A percentile compares a stretch with the other conserved stretches of the same genome.
Evolutionary conservation across 2,888 invertebrate genomes (phyloP).

Genomic region (Vanessa cardui): DNA sequence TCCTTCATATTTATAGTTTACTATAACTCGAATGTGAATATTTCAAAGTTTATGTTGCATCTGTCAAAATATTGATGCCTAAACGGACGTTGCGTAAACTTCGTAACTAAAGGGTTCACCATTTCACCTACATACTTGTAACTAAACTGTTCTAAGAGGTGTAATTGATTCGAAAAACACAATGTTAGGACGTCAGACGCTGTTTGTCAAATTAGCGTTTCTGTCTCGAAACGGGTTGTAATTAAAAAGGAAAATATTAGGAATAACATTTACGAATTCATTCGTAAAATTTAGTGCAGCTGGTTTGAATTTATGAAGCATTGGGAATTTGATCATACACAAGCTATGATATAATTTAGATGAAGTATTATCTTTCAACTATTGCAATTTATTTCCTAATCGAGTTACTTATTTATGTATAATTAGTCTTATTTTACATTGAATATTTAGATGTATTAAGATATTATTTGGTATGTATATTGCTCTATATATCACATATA

Average conservation of each 20-base stretch:
- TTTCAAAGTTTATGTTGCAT: slow-evolving; percentile 62
- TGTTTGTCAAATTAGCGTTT: slow-evolving; percentile 53
- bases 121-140: slow-evolving; percentile 56
- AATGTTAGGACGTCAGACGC: slow-evolving; percentile 34
- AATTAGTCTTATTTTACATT: too few species aligned
- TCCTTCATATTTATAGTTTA: slow-evolving; percentile 55
- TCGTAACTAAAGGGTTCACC: slow-evolving; percentile 44
- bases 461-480: too few species aligned
- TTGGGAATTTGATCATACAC: too few species aligned
- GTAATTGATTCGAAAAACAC: slow-evolving; percentile 70
- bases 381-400: too few species aligned
- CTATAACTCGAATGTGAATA: slow-evolving; percentile 58
- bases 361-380: too few species aligned
- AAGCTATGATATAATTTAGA: too few species aligned
- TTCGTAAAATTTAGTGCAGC: slow-evolving; percentile 40
- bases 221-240: slow-evolving; percentile 52
- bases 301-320: slow-evolving; percentile 19
- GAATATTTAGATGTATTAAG: too few species aligned
- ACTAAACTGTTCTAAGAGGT: slow-evolving; percentile 60
- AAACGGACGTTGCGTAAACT: slow-evolving; percentile 52
- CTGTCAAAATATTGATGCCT: slow-evolving; percentile 66
- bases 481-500: too few species aligned
- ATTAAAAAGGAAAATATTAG: slow-evolving; percentile 47
- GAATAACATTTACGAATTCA: slow-evolving; percentile 12
- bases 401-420: too few species aligned